Conservation (phyloP, 2,113 vertebrate species). For the Dicerorhinus sumatrensis region DNA sequence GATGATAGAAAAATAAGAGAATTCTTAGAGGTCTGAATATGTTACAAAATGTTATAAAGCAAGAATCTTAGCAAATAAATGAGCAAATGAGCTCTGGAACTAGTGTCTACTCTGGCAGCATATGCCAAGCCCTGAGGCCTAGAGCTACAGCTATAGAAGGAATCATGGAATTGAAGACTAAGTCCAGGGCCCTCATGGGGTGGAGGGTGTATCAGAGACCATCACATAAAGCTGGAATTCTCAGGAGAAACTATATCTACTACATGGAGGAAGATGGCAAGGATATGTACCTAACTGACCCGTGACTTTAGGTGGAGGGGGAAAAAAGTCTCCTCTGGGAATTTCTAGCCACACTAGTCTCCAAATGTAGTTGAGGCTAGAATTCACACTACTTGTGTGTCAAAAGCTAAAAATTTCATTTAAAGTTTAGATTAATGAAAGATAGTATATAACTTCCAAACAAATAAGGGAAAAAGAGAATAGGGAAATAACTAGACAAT, state of each 20-base stretch:
- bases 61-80: neutral
- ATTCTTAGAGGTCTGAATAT: neutral
- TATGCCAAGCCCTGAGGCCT: neutral
- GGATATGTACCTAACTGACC: neutral
- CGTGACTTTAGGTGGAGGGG: neutral
- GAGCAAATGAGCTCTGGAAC: neutral
- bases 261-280: neutral
- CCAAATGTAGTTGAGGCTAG: neutral
- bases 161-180: neutral
- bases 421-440: neutral
- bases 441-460: neutral
- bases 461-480: neutral
- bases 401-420: neutral
- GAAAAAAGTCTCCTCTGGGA: neutral
- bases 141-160: neutral
- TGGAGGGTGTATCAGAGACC: neutral
- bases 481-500: neutral
- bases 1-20: neutral
- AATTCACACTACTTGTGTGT: neutral
- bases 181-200: neutral
- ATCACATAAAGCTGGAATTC: neutral
- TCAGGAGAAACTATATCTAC: neutral
- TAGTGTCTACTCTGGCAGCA: neutral
- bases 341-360: neutral
- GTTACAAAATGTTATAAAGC: neutral